phyloP scores from a whole-genome alignment of 2,888 invertebrate species.

The Sympetrum striolatum region DNA sequence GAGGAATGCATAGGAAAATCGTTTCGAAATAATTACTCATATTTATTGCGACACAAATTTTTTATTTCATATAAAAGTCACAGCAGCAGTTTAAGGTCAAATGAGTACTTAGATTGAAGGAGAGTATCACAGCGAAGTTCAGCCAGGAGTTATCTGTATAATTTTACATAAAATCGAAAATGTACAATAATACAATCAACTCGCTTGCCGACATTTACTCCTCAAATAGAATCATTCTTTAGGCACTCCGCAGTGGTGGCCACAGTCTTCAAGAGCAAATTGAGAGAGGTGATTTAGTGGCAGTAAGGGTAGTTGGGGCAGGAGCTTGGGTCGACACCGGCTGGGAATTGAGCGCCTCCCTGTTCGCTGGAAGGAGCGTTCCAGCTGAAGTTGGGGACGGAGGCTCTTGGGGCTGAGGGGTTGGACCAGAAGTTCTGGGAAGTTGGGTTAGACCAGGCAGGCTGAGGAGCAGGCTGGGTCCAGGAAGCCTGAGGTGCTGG shows the following conservation, averaged over 20 bases:
- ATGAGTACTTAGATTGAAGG: not conserved
- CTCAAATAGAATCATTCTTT: not conserved
- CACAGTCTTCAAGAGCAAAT: not conserved
- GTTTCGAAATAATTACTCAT: too few species aligned
- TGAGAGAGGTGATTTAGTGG: not conserved
- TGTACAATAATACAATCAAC: not conserved
- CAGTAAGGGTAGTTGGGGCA: conserved; percentile 37
- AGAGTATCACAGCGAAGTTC: not conserved
- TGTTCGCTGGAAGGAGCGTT: not conserved
- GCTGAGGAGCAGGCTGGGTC: not conserved
- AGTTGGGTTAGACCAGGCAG: not conserved
- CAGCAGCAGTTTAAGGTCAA: not conserved
- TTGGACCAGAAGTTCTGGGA: not conserved
- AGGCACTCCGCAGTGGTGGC: not conserved
- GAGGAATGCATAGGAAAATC: too few species aligned
- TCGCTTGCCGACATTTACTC: not conserved
- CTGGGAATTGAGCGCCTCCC: not conserved
- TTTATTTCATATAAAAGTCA: not conserved
- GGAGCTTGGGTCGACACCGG: not conserved
- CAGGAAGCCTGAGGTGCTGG: not conserved
- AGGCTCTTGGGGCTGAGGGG: not conserved
- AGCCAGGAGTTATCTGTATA: not conserved
- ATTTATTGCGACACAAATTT: not conserved
- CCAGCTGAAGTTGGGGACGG: not conserved
- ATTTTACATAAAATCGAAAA: not conserved